Conservation (phyloP, 1,140 invertebrate species). For the Schlechtendalia chinensis region DNA sequence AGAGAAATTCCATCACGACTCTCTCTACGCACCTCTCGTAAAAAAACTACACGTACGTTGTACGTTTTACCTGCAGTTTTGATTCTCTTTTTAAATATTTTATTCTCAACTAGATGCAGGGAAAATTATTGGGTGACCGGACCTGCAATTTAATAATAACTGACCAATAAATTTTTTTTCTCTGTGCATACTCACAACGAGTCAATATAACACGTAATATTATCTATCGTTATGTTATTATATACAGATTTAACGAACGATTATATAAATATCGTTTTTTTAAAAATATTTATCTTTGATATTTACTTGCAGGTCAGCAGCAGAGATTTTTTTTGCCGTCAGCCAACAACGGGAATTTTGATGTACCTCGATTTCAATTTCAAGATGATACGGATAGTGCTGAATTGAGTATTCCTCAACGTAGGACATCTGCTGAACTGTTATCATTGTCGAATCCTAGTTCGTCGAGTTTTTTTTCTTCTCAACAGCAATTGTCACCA, state of each 20-base stretch:
- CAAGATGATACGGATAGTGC: neutral
- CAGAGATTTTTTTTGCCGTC: constrained; percentile 16
- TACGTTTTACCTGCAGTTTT: neutral
- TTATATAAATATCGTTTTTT: neutral
- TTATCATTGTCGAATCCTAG: constrained; percentile 5
- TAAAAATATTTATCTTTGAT: neutral
- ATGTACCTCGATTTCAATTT: neutral
- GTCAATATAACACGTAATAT: neutral
- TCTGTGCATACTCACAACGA: neutral
- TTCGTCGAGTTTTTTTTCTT: constrained; percentile 30
- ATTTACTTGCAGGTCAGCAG: constrained; percentile 14
- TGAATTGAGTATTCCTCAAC: neutral
- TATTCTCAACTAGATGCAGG: neutral
- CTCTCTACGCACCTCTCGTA: neutral
- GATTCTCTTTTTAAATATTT: neutral
- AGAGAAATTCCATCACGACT: constrained; percentile 39
- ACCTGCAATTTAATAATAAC: constrained; percentile 15
- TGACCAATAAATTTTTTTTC: neutral
- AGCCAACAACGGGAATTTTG: constrained; percentile 6
- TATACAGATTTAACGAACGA: neutral
- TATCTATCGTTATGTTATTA: neutral
- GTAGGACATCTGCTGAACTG: neutral
- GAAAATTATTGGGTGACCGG: neutral
- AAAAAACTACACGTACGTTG: constrained; percentile 17
- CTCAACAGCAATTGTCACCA: neutral